phyloP scores from a whole-genome alignment of 2,797 vertebrate species.

The Diglossa cyanea region DNA sequence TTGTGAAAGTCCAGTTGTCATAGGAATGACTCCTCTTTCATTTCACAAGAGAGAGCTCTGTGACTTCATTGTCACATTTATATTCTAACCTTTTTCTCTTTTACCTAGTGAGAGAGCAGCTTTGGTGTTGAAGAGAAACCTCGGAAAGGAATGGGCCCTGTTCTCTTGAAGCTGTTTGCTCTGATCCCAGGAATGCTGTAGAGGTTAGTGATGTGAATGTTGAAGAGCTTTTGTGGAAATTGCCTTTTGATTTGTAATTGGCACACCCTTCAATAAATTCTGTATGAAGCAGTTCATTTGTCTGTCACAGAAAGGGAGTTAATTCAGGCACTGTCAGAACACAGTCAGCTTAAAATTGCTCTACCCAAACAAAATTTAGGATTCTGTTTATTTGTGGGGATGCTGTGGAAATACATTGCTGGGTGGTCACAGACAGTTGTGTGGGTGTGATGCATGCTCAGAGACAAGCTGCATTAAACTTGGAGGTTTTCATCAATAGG shows the following conservation, averaged over 20 bases:
- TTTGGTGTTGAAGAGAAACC: conserved; percentile 39
- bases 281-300: background rate
- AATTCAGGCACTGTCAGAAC: background rate
- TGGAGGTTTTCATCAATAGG: background rate
- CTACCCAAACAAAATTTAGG: background rate
- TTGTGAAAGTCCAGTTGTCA: background rate
- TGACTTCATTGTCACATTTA: background rate
- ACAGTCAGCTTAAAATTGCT: background rate
- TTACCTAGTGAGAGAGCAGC: conserved; percentile 22
- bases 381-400: background rate
- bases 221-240: background rate
- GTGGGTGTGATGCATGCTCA: background rate
- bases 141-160: conserved; percentile 31
- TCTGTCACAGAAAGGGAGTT: background rate
- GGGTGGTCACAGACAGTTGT: background rate
- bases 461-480: background rate
- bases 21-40: background rate
- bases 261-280: background rate
- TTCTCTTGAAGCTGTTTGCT: conserved; percentile 34
- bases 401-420: background rate
- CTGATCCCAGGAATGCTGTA: conserved; percentile 49
- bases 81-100: conserved; percentile 29
- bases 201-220: conserved; percentile 35
- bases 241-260: conserved; percentile 24
- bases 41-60: background rate